Percentiles rank a stretch among this genome's conserved stretches.
These are phyloP conservation scores for Tetheella fluctuosa DNA, from an alignment of 2,888 invertebrate genomes.

Conservation along the genomic window DNA sequence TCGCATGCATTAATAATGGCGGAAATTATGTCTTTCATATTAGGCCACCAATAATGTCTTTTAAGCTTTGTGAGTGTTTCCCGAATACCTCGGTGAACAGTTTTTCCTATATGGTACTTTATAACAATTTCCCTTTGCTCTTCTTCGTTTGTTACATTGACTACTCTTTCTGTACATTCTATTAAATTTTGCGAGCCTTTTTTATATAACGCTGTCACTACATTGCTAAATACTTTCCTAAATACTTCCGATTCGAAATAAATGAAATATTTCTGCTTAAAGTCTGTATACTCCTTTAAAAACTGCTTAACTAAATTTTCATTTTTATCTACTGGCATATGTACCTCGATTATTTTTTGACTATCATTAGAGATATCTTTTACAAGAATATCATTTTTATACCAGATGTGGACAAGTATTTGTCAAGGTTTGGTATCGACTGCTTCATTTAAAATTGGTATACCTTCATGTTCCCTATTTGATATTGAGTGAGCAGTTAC, in stretches of 20 bases:
- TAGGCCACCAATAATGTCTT: slow-evolving; percentile 16
- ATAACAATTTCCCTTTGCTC: too few relatives aligned
- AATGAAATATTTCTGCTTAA: slow-evolving; percentile 16
- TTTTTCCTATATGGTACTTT: too few relatives aligned
- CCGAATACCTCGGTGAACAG: not conserved
- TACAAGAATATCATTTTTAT: slow-evolving; percentile 28
- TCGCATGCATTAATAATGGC: slow-evolving; percentile 17
- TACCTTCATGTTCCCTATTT: slow-evolving; percentile 24
- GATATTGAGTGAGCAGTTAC: too few relatives aligned
- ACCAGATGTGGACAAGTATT: slow-evolving; percentile 34
- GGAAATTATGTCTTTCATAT: slow-evolving; percentile 16
- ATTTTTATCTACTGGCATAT: slow-evolving; percentile 29
- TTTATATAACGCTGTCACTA: not conserved
- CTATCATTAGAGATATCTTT: slow-evolving; percentile 32
- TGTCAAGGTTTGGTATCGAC: slow-evolving; percentile 43
- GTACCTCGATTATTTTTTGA: slow-evolving; percentile 37
- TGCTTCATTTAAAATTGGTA: slow-evolving; percentile 40
- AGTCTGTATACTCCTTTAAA: slow-evolving; percentile 28
- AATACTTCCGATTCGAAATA: slow-evolving; percentile 15
- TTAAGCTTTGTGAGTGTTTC: slow-evolving; percentile 12
- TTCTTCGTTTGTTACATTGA: too few relatives aligned
- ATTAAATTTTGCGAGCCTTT: not conserved
- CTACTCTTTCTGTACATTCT: too few relatives aligned
- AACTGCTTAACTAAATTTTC: slow-evolving; percentile 32
- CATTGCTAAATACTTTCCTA: not conserved